Base-by-base conservation (phyloP, 2,113 vertebrate genomes). In the Paraplagusia blochii region DNA sequence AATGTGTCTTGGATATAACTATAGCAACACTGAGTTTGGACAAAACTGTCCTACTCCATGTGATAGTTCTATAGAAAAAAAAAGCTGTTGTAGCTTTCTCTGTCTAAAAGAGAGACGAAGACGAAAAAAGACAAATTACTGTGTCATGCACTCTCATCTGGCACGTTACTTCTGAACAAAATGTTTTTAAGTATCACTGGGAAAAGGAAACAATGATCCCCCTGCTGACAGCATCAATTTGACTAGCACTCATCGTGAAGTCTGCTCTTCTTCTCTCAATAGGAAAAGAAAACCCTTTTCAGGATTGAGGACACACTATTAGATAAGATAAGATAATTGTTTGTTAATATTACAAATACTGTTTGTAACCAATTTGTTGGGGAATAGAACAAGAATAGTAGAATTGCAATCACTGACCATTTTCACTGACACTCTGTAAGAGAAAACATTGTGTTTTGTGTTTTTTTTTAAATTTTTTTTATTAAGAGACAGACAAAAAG, bases 191-290 rank as follows among this genome's bases (percentile, higher is more conserved):
- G 53, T 16, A 65, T 72, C 54, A 34, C 50, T 66, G 72, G 42
- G 7, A 46, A 50, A 2, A 46, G 12, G 29, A 67, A 65, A 55
- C 40, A 11, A 36, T 54, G 33, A 19, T 17, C 48, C 55, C 64
- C 35, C 65, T 45, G 60, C 52, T 64, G 63, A 76, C 62, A 80
- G 56, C 59, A 59, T 62, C 56, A 71, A 59, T 79, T 61, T 64
- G 16, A 62, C 43, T 62, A 46, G 18, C 33, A 54, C 52, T 59
- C 45, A 60, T 53, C 59, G 52, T 34, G 14, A 14, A 59, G 63
- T 11, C 42, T 33, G 49, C 67, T 74, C 16, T 18, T 34, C 57
- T 35, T 36, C 43, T 44, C 56, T 65, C 13, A 44, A 36, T 38
- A 42, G 29, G 55, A 44, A 53, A 39, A 9, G 56, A 44, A 67